These are phyloP conservation scores for Drosophila multiciliata DNA, from an alignment of 2,888 invertebrate species.

Conservation along the genomic window DNA sequence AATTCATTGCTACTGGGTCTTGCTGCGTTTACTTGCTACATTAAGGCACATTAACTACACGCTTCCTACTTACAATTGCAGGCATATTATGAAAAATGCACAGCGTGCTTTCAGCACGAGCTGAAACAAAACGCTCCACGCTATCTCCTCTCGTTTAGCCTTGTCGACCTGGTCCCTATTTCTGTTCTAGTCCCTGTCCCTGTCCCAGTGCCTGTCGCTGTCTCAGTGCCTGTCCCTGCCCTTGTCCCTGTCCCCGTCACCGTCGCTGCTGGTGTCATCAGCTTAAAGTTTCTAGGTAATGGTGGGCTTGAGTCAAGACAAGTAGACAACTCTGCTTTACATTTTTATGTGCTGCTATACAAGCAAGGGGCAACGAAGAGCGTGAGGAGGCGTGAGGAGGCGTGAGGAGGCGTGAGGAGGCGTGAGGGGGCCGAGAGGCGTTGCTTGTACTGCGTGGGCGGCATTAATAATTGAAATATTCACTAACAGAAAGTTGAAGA, in stretches of 20 bases:
- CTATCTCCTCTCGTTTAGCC: background rate
- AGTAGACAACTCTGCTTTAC: constrained; percentile 63
- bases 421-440: background rate
- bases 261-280: constrained; percentile 50
- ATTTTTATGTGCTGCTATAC: constrained; percentile 67
- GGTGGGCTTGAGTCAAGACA: constrained; percentile 23
- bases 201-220: background rate
- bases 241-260: background rate
- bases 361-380: constrained; percentile 20
- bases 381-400: background rate
- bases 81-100: constrained; percentile 76
- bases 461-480: constrained; percentile 82
- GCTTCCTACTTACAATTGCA: constrained; percentile 61
- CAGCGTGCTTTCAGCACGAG: constrained; percentile 67
- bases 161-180: background rate
- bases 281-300: constrained; percentile 61
- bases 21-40: constrained; percentile 11
- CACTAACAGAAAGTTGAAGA: constrained; percentile 82
- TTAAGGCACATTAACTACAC: constrained; percentile 37
- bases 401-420: too few relatives aligned
- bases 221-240: background rate
- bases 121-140: constrained; percentile 21
- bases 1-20: background rate
- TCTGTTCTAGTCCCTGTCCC: constrained; percentile 1
- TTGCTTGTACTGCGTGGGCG: constrained; percentile 46